A percentile compares a stretch with the other conserved stretches of the same genome.
phyloP scores from a whole-genome alignment of 2,797 vertebrate genomes.

The Pterois miles region DNA sequence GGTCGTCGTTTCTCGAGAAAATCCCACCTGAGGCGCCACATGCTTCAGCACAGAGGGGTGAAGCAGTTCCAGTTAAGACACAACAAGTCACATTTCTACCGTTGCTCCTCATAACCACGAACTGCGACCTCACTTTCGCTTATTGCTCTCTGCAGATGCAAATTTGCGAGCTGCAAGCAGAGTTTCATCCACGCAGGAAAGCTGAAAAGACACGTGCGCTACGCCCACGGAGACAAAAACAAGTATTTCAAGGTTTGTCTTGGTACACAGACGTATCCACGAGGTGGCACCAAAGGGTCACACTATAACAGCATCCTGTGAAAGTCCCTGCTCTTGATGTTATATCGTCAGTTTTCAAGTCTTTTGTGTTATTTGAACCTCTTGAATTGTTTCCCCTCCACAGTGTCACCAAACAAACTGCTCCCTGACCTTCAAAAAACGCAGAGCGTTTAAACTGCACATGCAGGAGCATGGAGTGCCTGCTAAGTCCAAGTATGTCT shows the following conservation, averaged over 20 bases:
- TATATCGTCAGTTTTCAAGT: background rate
- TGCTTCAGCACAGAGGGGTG: conserved; percentile 61
- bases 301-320: accelerated
- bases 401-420: conserved; percentile 82
- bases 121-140: accelerated
- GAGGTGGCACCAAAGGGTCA: conserved; percentile 48
- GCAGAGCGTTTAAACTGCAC: conserved; percentile 76
- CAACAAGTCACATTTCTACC: accelerated
- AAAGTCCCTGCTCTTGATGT: background rate
- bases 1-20: conserved; percentile 71
- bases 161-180: conserved; percentile 48
- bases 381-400: background rate
- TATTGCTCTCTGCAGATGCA: conserved; percentile 66
- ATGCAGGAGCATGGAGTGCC: conserved; percentile 63
- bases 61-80: conserved; percentile 74
- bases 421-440: conserved; percentile 80
- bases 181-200: conserved; percentile 54
- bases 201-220: conserved; percentile 73
- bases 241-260: conserved; percentile 78
- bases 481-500: conserved; percentile 74
- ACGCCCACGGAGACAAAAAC: conserved; percentile 64
- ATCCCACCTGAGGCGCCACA: conserved; percentile 77
- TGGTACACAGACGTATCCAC: background rate
- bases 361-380: background rate
- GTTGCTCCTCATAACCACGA: accelerated